Conservation (phyloP, 1,140 invertebrate species). For the Lordiphosa stackelbergi region DNA sequence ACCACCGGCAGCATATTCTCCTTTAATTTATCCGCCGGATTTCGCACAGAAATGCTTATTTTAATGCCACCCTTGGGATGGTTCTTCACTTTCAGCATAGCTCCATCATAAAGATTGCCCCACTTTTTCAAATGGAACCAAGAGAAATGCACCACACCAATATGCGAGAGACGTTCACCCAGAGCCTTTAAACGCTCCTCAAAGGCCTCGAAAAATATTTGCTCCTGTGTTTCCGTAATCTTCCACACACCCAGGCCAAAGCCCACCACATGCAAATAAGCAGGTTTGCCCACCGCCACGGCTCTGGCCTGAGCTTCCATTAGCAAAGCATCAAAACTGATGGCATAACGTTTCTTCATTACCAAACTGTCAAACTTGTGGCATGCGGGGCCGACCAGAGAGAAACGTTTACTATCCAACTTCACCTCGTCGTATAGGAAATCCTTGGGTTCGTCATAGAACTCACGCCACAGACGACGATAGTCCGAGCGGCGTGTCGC, state of each 20-base stretch:
- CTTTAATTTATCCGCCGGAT: slow-evolving; percentile 59
- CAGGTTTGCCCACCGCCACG: slow-evolving; percentile 14
- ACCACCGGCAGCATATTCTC: slow-evolving; percentile 78
- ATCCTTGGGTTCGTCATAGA: slow-evolving; percentile 55
- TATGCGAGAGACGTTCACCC: slow-evolving; percentile 30
- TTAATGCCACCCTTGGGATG: slow-evolving; percentile 63
- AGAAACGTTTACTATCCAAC: slow-evolving; percentile 29
- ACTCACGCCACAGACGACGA: slow-evolving; percentile 57
- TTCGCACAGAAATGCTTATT: slow-evolving; percentile 35
- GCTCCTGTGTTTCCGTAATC: slow-evolving; percentile 58
- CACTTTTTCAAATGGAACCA: slow-evolving; percentile 42
- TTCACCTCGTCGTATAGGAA: slow-evolving; percentile 20
- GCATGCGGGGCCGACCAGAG: neutral
- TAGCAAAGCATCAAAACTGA: slow-evolving; percentile 63
- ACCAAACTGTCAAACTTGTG: slow-evolving; percentile 48
- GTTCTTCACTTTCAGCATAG: slow-evolving; percentile 19
- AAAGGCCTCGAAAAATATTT: slow-evolving; percentile 71
- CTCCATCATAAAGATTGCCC: slow-evolving; percentile 42
- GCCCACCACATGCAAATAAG: slow-evolving; percentile 71
- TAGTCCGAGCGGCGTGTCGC: no score
- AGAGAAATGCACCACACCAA: slow-evolving; percentile 71
- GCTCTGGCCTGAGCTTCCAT: slow-evolving; percentile 57
- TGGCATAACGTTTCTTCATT: slow-evolving; percentile 68
- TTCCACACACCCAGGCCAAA: slow-evolving; percentile 70
- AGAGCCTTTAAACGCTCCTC: slow-evolving; percentile 62